Evolutionary conservation across 2,797 vertebrate species (phyloP).

Genomic region (Bucorvus abyssinicus): DNA sequence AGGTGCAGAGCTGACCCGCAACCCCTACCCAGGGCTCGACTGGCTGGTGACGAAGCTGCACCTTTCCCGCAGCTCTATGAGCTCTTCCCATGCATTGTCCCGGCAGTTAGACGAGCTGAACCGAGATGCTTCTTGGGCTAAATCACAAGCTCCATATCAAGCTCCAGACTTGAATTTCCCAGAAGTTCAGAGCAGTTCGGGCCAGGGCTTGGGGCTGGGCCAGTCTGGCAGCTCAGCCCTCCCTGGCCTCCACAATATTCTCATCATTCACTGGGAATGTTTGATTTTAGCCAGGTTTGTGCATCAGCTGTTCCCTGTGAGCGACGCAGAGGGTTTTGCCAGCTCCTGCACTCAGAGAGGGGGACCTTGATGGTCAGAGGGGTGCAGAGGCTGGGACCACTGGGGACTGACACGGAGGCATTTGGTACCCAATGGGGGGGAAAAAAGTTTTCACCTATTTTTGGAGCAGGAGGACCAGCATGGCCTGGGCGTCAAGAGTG

Average conservation of each 20-base stretch:
- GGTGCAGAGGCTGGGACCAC: no score
- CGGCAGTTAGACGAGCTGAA: not conserved
- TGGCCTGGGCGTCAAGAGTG: accelerated
- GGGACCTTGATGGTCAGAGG: not conserved
- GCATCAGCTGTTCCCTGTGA: not conserved
- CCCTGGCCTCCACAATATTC: not conserved
- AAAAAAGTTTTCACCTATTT: accelerated
- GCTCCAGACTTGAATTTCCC: not conserved
- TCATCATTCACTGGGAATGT: slow-evolving; percentile 53
- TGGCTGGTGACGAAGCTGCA: accelerated
- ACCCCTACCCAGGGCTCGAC: accelerated
- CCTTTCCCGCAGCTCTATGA: not conserved
- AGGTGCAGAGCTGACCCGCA: not conserved
- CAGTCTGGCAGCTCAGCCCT: slow-evolving; percentile 8
- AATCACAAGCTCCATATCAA: not conserved
- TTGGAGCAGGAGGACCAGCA: not conserved
- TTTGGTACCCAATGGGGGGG: accelerated
- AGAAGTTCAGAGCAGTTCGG: slow-evolving; percentile 22
- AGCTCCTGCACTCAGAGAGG: not conserved
- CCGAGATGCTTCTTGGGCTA: not conserved
- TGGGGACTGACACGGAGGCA: accelerated
- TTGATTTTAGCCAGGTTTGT: not conserved
- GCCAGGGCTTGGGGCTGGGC: not conserved
- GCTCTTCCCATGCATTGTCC: no score
- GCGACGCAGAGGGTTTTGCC: not conserved